Percentiles rank a stretch among this genome's conserved stretches.
Conservation (phyloP, 2,113 vertebrate genomes). For the Ciconia stormi region DNA sequence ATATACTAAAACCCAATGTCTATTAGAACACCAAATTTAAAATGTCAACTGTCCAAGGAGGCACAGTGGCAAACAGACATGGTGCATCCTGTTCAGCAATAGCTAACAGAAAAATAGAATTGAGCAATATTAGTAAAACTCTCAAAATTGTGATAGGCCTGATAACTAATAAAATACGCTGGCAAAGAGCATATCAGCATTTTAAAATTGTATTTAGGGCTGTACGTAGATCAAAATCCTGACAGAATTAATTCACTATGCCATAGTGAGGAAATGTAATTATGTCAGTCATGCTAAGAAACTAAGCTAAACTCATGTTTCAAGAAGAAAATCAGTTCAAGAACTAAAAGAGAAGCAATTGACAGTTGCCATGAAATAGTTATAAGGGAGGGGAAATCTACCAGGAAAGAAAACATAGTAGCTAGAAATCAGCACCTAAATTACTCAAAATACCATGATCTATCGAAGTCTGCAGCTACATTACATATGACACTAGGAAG, state of each 20-base stretch:
- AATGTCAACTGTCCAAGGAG: neutral
- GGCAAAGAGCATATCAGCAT: neutral
- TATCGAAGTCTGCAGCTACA: neutral
- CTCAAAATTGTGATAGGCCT: neutral
- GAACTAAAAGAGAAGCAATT: neutral
- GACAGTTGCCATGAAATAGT: neutral
- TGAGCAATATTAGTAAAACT: neutral
- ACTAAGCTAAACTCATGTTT: neutral
- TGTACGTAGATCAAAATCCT: neutral
- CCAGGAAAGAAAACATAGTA: neutral
- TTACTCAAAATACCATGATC: neutral
- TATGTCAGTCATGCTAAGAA: neutral
- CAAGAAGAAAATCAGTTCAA: neutral
- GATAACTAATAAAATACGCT: neutral
- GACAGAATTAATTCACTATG: neutral
- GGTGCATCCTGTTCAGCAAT: neutral
- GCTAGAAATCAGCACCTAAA: neutral
- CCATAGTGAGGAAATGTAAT: neutral
- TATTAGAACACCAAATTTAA: neutral
- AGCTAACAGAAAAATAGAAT: neutral
- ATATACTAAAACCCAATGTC: neutral
- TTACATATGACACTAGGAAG: neutral
- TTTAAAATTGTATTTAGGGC: neutral
- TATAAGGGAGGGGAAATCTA: neutral
- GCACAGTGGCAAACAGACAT: neutral